A percentile compares a stretch with the other conserved stretches of the same genome.
phyloP scores from a whole-genome alignment of 2,113 vertebrate species.

The Chelonoidis abingdonii region DNA sequence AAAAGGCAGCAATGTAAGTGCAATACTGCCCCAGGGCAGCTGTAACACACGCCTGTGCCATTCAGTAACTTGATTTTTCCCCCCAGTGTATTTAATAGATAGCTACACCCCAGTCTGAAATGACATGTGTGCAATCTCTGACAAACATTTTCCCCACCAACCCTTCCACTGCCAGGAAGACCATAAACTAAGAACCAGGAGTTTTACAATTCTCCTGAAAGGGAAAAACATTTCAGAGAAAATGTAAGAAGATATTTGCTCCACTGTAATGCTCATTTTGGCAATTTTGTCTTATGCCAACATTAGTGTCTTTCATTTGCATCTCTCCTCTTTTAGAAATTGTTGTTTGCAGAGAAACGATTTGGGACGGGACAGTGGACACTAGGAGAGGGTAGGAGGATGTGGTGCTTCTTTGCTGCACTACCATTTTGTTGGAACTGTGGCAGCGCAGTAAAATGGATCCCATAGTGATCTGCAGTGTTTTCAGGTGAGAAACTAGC shows the following conservation, averaged over 20 bases:
- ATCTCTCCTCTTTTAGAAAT: background rate
- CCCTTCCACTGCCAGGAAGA: background rate
- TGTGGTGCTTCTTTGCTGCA: background rate
- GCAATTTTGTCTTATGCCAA: slow-evolving; percentile 30
- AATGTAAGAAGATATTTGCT: background rate
- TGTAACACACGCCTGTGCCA: background rate
- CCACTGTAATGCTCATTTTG: slow-evolving; percentile 24
- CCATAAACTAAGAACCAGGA: fast-evolving
- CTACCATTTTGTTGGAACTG: background rate
- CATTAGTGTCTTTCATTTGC: slow-evolving; percentile 46
- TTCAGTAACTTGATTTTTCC: background rate
- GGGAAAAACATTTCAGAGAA: background rate
- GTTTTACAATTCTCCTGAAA: background rate
- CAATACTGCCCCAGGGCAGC: background rate
- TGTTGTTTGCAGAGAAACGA: background rate
- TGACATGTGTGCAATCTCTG: background rate
- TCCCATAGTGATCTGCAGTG: background rate
- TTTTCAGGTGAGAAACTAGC: background rate
- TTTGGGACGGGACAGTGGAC: background rate
- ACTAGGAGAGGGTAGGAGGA: fast-evolving
- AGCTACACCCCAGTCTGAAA: fast-evolving
- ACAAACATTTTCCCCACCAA: background rate
- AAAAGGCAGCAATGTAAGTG: background rate
- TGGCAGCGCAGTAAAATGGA: background rate
- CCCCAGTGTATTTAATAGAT: background rate